These are phyloP conservation scores for Chondrilla cf. caribensis DNA, from an alignment of 37 sponge, comb jelly and placozoan genomes.

Conservation along the genomic window DNA sequence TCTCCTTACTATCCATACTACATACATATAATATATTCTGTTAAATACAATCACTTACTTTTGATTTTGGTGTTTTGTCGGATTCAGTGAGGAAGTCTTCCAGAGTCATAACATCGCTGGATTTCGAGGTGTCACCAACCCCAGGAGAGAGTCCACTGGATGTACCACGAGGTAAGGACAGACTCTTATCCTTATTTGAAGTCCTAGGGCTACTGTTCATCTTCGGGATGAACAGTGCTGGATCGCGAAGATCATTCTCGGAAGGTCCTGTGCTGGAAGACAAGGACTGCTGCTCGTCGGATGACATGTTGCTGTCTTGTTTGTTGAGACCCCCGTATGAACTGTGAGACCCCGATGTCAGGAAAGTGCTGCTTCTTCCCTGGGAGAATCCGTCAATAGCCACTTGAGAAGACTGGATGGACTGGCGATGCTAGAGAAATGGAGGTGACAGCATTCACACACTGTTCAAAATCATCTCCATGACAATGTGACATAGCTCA, in stretches of 20 bases:
- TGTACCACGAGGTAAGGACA: not conserved
- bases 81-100: slow-evolving; percentile 76
- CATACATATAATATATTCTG: too few relatives aligned
- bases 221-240: not conserved
- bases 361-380: slow-evolving; percentile 1
- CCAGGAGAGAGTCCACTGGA: not conserved
- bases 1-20: too few relatives aligned
- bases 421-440: not conserved
- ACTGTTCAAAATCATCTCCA: not conserved
- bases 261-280: slow-evolving; percentile 17
- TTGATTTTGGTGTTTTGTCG: slow-evolving; percentile 67
- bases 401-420: not conserved
- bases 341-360: not conserved
- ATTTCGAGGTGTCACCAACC: not conserved
- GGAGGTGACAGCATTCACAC: not conserved
- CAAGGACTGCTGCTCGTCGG: slow-evolving; percentile 17
- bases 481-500: not conserved
- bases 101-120: slow-evolving; percentile 57
- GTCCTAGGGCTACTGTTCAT: slow-evolving; percentile 28
- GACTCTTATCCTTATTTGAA: not conserved
- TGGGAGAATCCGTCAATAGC: slow-evolving; percentile 6
- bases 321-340: not conserved
- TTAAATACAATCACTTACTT: not conserved
- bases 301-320: slow-evolving; percentile 14
- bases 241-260: slow-evolving; percentile 8